Conservation (phyloP, 2,797 vertebrate species). For the Pristis pectinata region DNA sequence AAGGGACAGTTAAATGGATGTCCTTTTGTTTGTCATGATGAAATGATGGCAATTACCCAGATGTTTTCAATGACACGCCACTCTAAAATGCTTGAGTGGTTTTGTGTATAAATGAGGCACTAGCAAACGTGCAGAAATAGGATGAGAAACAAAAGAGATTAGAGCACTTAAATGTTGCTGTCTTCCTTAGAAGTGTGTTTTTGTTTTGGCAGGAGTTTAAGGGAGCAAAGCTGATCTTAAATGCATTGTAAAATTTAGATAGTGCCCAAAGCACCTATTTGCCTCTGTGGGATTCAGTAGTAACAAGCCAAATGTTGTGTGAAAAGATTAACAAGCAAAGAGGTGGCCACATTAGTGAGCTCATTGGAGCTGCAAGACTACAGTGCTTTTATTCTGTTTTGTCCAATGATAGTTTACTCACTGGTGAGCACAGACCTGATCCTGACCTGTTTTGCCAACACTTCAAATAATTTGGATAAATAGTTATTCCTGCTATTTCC, state of each 20-base stretch:
- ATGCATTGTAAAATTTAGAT: neutral
- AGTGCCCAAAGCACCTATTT: neutral
- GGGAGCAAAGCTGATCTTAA: neutral
- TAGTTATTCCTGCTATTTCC: neutral
- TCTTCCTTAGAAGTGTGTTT: neutral
- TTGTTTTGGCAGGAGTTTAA: neutral
- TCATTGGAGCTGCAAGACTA: neutral
- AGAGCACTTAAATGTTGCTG: neutral
- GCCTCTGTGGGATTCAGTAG: neutral
- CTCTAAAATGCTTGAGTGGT: neutral
- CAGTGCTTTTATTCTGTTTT: neutral
- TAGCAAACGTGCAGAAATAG: neutral
- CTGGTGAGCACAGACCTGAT: neutral
- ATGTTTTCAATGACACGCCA: conserved; percentile 18
- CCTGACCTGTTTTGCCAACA: neutral
- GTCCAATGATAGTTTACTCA: neutral
- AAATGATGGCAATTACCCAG: conserved; percentile 27
- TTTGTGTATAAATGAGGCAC: neutral
- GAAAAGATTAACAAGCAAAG: neutral
- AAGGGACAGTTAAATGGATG: conserved; percentile 14
- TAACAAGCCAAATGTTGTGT: neutral
- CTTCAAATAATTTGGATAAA: conserved; percentile 5
- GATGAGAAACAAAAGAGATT: conserved; percentile 6
- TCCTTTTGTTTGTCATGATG: conserved; percentile 16
- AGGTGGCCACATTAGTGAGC: neutral